Percentiles rank a stretch among this genome's conserved stretches.
Evolutionary conservation across 2,888 invertebrate genomes (phyloP).

Genomic region (Pasiphila rectangulata): DNA sequence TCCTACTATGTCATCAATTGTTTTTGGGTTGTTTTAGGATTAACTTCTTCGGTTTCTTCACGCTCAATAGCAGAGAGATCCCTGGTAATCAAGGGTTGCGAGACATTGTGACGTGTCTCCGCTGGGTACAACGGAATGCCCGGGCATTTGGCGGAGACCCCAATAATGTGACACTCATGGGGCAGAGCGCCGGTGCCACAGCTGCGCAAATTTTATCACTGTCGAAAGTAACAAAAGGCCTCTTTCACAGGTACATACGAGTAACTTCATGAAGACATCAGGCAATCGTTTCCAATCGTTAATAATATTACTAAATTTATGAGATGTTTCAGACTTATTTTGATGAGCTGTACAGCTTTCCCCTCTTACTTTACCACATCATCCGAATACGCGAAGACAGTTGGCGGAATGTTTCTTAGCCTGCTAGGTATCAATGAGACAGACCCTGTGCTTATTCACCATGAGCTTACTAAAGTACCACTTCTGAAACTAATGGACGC

Average conservation of each 20-base stretch:
- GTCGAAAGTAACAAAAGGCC: slow-evolving; percentile 45
- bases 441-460: slow-evolving; percentile 36
- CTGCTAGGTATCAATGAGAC: slow-evolving; percentile 55
- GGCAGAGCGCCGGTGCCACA: slow-evolving; percentile 58
- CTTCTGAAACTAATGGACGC: slow-evolving; percentile 45
- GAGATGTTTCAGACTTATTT: slow-evolving; percentile 38
- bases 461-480: slow-evolving; percentile 33
- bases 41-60: slow-evolving; percentile 9
- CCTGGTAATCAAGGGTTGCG: slow-evolving; percentile 64
- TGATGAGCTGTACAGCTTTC: slow-evolving; percentile 38
- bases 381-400: slow-evolving; percentile 30
- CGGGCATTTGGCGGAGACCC: slow-evolving; percentile 57
- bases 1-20: neutral
- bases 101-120: slow-evolving; percentile 52
- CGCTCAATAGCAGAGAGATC: slow-evolving; percentile 43
- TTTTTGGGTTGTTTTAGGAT: too few relatives aligned
- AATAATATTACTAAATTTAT: too few relatives aligned
- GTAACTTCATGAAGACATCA: too few relatives aligned
- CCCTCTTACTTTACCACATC: slow-evolving; percentile 33
- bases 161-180: slow-evolving; percentile 53
- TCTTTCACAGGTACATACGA: slow-evolving; percentile 56
- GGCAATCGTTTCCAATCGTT: too few relatives aligned
- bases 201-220: slow-evolving; percentile 50
- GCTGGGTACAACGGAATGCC: slow-evolving; percentile 58
- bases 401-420: slow-evolving; percentile 40